Conservation (phyloP, 2,888 invertebrate genomes). For the Drosophila nigricruria region DNA sequence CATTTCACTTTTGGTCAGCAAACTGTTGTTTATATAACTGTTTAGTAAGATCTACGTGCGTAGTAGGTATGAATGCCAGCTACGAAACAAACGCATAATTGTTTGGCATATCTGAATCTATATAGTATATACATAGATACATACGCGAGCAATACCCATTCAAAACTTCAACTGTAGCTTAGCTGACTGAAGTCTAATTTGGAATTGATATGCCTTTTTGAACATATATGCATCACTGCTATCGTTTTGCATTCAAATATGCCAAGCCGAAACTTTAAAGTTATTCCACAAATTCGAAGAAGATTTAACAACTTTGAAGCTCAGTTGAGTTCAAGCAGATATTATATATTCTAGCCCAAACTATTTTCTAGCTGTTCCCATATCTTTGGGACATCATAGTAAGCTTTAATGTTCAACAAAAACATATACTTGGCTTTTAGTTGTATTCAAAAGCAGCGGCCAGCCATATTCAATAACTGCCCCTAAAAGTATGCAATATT, state of each 20-base stretch:
- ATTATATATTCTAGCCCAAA: too few relatives aligned
- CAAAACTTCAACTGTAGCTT: neutral
- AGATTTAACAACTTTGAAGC: neutral
- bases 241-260: neutral
- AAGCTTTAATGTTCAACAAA: too few relatives aligned
- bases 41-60: conserved; percentile 10
- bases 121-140: neutral
- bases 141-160: neutral
- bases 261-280: neutral
- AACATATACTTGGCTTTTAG: neutral
- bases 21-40: conserved; percentile 32
- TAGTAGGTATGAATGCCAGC: conserved; percentile 1
- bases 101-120: conserved; percentile 10
- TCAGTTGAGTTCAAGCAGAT: neutral
- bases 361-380: neutral
- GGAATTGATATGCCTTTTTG: neutral
- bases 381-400: neutral
- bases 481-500: neutral
- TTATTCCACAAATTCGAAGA: too few relatives aligned
- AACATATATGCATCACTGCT: neutral
- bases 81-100: conserved; percentile 38
- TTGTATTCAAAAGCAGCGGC: neutral
- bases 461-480: neutral
- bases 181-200: too few relatives aligned
- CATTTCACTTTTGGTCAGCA: conserved; percentile 9